Base-by-base conservation (phyloP, 2,113 vertebrate species). In the Atherinomorus stipes region DNA sequence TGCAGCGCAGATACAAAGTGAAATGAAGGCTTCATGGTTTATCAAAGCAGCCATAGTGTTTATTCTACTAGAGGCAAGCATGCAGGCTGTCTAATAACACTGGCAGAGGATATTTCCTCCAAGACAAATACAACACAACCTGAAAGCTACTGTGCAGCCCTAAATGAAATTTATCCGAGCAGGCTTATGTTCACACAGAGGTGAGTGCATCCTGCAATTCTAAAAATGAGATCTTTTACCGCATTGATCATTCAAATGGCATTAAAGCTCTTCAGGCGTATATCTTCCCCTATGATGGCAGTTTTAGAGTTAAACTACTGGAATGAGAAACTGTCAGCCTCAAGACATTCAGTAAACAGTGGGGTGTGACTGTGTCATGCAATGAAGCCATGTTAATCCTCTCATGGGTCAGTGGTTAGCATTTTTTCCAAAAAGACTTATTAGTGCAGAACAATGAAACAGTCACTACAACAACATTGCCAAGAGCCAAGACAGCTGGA, bases 11-110 rank as follows among this genome's bases (percentile, higher is more conserved):
- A 83, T 84, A 84, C 85, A 86, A 76, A 87, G 76, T 86, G 71
- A 84, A 90, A 88, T 73, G 79, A 85, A 79, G 69, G 81, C 80
- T 83, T 86, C 67, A 74, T 78, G 72, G 83, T 89, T 89, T 87
- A 91, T 90, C 81, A 85, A 83, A 86, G 84, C 64, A 60, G 56
- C 82, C 23, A 31, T 75, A 65, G 68, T 86, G 84, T 90, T 90
- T 88, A 83, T 90, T 80, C 85, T 53, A 58, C 69, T 9, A 63
- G 51, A 76, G 73, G 76, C 83, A 82, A 85, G 81, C 88, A 79
- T 66, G 54, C 79, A 45, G 54, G 60, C 73, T 75, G 58, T 70
- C 66, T 84, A 84, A 84, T 85, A 89, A 85, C 84, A 83, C 56
- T 47, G 11, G 21, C 56, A 65, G 83, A 26, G 11, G 71, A 76